These are phyloP conservation scores for Phaethon lepturus DNA, from an alignment of 2,113 vertebrate species.

Conservation along the genomic window DNA sequence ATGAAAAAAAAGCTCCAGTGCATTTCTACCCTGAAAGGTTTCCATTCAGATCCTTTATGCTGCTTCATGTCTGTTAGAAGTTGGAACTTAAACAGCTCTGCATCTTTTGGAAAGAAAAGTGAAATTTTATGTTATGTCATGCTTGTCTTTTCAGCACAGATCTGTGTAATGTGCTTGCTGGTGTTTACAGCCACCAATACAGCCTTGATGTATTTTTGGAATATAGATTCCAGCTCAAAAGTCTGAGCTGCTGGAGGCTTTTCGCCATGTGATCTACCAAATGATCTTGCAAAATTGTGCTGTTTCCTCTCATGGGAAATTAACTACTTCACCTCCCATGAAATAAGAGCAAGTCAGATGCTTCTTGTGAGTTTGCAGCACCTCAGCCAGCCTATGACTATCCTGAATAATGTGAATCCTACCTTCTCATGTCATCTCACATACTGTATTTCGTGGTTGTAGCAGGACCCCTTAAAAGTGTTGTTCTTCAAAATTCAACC, in stretches of 20 bases:
- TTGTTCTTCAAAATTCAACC: neutral
- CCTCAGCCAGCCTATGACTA: neutral
- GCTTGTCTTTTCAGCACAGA: neutral
- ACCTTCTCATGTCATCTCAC: neutral
- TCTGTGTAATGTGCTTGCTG: neutral
- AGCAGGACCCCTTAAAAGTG: neutral
- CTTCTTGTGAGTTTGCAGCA: neutral
- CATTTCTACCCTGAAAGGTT: neutral
- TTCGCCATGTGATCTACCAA: neutral
- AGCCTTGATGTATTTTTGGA: neutral
- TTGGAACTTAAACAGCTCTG: neutral
- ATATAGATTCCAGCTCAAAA: neutral
- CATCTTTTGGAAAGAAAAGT: neutral
- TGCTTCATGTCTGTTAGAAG: neutral
- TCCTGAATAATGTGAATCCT: neutral
- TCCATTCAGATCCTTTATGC: neutral
- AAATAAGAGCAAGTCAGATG: neutral
- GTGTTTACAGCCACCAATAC: neutral
- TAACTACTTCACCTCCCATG: neutral
- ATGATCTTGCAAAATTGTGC: neutral
- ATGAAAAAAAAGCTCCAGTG: neutral
- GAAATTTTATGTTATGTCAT: neutral
- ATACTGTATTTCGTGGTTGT: rapidly evolving
- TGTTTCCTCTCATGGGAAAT: neutral
- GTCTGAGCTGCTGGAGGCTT: neutral